Evolutionary conservation across 2,888 invertebrate genomes (phyloP).

Genomic region (Lasioglossum zephyrum): DNA sequence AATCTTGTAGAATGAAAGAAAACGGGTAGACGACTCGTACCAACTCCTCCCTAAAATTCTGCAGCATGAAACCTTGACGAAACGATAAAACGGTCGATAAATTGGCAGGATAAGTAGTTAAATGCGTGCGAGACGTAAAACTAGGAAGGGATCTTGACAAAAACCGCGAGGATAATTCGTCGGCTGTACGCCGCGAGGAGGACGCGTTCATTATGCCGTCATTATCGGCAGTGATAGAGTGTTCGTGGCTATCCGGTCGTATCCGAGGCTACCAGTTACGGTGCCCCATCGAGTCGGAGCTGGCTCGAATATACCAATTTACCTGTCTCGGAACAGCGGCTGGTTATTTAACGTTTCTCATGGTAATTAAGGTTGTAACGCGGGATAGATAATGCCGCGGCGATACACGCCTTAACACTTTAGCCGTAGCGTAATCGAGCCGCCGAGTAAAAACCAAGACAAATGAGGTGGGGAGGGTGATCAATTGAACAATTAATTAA

Average conservation of each 20-base stretch:
- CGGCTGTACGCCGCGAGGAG: not conserved
- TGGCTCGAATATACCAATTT: conserved; percentile 14
- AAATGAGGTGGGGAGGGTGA: conserved; percentile 1
- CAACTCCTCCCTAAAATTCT: not conserved
- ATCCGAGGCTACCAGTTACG: conserved; percentile 2
- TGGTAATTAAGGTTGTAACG: conserved; percentile 37
- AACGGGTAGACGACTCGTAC: too few relatives aligned
- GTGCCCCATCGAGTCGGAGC: not conserved
- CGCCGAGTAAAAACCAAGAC: not conserved
- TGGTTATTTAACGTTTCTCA: conserved; percentile 23
- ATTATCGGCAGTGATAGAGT: conserved; percentile 15
- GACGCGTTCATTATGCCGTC: conserved; percentile 16
- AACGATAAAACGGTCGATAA: not conserved
- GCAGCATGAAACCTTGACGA: not conserved
- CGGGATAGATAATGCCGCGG: conserved; percentile 19
- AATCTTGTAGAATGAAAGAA: not conserved
- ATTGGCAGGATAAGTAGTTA: not conserved
- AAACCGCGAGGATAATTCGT: not conserved
- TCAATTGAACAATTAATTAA: conserved; percentile 48
- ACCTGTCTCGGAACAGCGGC: conserved; percentile 19
- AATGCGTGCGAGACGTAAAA: not conserved
- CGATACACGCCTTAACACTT: not conserved
- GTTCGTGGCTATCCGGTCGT: conserved; percentile 1
- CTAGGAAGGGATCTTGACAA: not conserved
- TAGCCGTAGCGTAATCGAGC: not conserved